Conservation (phyloP, 2,113 vertebrate genomes). For the Proteles cristata region DNA sequence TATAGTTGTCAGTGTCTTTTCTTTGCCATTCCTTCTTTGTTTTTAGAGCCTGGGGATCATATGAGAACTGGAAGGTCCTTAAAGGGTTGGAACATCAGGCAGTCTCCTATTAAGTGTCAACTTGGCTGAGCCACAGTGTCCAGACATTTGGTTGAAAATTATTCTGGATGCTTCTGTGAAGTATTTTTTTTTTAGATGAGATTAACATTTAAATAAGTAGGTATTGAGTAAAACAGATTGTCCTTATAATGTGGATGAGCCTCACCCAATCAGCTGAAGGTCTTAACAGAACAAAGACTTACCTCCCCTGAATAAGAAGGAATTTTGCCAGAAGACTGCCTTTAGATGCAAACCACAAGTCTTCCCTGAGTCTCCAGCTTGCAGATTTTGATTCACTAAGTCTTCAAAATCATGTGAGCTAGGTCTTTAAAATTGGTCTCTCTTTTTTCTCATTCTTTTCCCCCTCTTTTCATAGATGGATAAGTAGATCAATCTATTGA, state of each 20-base stretch:
- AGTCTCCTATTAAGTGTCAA: not conserved
- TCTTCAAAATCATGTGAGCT: not conserved
- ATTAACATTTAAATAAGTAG: not conserved
- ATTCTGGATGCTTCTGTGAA: not conserved
- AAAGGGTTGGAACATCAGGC: not conserved
- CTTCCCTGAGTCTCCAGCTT: not conserved
- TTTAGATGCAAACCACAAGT: not conserved
- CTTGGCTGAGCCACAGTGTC: not conserved
- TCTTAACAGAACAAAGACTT: not conserved
- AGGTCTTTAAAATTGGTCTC: not conserved
- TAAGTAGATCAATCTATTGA: not conserved
- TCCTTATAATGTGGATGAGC: not conserved
- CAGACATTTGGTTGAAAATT: not conserved
- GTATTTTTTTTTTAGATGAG: not conserved
- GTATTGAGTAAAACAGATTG: not conserved
- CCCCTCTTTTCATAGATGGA: not conserved
- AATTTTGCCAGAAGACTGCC: not conserved
- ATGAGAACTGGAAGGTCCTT: not conserved
- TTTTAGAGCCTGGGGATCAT: not conserved
- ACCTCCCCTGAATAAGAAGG: not conserved
- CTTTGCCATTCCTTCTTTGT: not conserved
- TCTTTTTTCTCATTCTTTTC: not conserved
- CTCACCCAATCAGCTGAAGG: not conserved
- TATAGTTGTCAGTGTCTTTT: not conserved
- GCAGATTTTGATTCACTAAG: not conserved